Base-by-base conservation (phyloP, 1,140 invertebrate species). In the Ganaspis sp. region DNA sequence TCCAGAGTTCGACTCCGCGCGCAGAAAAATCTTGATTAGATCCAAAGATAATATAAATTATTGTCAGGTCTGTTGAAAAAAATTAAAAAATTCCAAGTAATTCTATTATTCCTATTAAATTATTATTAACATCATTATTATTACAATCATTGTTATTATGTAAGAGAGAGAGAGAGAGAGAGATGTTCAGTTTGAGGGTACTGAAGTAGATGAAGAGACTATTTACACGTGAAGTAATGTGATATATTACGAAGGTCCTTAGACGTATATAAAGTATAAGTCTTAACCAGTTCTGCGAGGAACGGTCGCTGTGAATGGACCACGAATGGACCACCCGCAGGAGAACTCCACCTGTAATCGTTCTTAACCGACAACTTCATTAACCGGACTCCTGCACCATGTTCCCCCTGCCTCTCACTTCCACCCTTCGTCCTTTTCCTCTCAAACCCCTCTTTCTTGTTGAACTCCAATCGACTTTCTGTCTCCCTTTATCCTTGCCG, bases 271-370 rank as follows among this genome's bases (percentile, higher is more conserved):
- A 86, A 88, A 90, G 83, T 84, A 49, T 49, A 86, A 87, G 81
- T 82, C 77, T 76, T 88, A 89, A 89, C 87, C 87, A 89, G 87
- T 89, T 79, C 45, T 70, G 74, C 70, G 5, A 40, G 69, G 83
- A 84, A 69, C 76, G 76, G 79, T 73, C 76, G 73, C 79, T 87
- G 87, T 91, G 88, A 90, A 90, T 91, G 89, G 90, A 90, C 90
- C 90, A 91, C 90, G 88, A 90, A 90, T 91, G 89, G 90, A 90
- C 90, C 90, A 91, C 90, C 91, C 90, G 85, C 90, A 90, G 83
- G 82, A 86, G 79, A 80, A 72, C 86, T 85, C 85, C 89, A 89
- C 88, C 89, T 89, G 90, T 90, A 89, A 91, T 90, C 88, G 87
- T 88, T 84, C 83, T 88, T 83, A 89, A 88, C 87, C 87, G 89